These are phyloP conservation scores for Sebastes matsubarae DNA, from an alignment of 2,797 vertebrate genomes.

Conservation along the genomic window DNA sequence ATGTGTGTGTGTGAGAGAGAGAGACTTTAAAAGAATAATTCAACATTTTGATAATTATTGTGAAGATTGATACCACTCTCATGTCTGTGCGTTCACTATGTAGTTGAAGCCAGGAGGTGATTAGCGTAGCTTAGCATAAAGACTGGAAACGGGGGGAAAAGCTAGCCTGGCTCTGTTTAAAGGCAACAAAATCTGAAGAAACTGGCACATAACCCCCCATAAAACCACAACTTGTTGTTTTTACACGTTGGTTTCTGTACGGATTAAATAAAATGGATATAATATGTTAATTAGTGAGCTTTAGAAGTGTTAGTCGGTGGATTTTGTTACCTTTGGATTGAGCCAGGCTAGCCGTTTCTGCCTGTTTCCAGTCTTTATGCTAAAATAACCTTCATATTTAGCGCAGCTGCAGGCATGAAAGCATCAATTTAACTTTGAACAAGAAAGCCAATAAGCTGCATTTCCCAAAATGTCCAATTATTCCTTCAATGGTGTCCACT, in stretches of 20 bases:
- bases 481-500: conserved; percentile 1
- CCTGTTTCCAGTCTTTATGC: neutral
- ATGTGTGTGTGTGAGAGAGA: neutral
- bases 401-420: neutral
- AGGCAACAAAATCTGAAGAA: neutral
- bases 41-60: neutral
- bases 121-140: conserved; percentile 28
- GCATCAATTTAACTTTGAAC: neutral
- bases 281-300: neutral
- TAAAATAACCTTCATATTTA: neutral
- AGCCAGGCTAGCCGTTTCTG: neutral
- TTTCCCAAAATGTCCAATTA: neutral
- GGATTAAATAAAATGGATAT: neutral
- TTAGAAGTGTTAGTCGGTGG: neutral
- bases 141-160: neutral
- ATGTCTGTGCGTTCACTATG: neutral
- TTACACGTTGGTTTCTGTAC: neutral
- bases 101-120: neutral
- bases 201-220: neutral
- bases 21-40: conserved; percentile 9
- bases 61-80: neutral
- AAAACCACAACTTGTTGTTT: neutral
- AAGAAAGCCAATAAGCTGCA: neutral
- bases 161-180: neutral
- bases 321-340: neutral